Percentiles rank a stretch among this genome's conserved stretches.
phyloP scores from a whole-genome alignment of 2,888 invertebrate genomes.

The Nephrocerus scutellatus region DNA sequence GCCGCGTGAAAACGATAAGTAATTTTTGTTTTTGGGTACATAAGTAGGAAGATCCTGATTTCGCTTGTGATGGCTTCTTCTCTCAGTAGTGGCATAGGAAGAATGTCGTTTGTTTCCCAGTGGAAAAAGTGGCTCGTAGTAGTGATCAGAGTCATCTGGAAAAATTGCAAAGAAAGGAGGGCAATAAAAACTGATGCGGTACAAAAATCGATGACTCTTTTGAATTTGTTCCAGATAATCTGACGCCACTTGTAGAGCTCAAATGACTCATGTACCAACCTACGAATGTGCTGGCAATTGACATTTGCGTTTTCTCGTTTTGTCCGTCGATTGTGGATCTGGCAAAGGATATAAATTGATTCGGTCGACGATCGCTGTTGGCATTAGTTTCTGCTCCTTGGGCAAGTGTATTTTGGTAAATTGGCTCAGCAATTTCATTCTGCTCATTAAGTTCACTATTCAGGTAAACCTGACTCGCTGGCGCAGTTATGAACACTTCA shows the following conservation, averaged over 20 bases:
- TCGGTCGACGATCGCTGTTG: too few species aligned
- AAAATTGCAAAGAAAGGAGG: conserved; percentile 19
- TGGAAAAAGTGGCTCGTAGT: conserved; percentile 59
- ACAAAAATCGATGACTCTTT: conserved; percentile 4
- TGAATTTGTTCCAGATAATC: too few species aligned
- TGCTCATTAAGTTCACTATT: conserved; percentile 29
- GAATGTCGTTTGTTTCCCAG: conserved; percentile 34
- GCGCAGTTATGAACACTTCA: conserved; percentile 43
- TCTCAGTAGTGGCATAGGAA: conserved; percentile 24
- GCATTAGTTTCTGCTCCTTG: too few species aligned
- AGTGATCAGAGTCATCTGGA: conserved; percentile 63
- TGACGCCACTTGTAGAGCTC: conserved; percentile 6
- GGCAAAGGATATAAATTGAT: conserved; percentile 32
- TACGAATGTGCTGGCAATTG: conserved; percentile 41
- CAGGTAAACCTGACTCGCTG: conserved; percentile 40
- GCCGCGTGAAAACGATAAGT: conserved; percentile 34
- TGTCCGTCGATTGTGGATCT: conserved; percentile 31
- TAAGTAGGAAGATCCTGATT: conserved; percentile 25
- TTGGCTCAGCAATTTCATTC: conserved; percentile 32
- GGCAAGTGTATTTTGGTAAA: conserved; percentile 38
- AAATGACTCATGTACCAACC: conserved; percentile 31
- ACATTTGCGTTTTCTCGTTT: conserved; percentile 26
- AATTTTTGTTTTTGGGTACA: conserved; percentile 24
- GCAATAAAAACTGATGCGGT: conserved; percentile 14
- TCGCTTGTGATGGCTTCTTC: conserved; percentile 25